A percentile compares a stretch with the other conserved stretches of the same genome.
Conservation (phyloP, 1,140 invertebrate species). For the Drosophila azteca region DNA sequence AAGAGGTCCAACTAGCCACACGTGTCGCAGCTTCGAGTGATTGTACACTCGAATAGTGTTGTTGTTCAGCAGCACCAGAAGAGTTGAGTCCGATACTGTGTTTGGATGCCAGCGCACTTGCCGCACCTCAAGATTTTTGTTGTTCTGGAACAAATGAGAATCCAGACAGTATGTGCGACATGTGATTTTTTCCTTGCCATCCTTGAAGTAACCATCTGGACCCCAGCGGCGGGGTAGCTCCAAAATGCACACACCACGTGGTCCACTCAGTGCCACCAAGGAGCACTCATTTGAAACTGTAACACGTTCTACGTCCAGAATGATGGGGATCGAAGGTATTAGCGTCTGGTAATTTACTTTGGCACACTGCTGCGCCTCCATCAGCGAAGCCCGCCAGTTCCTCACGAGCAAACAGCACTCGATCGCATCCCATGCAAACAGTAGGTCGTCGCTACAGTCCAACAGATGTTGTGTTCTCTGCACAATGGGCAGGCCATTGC, state of each 20-base stretch:
- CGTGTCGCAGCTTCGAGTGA: conserved; percentile 71
- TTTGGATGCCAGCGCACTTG: conserved; percentile 93
- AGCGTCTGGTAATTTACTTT: conserved; percentile 67
- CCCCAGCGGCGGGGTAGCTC: conserved; percentile 84
- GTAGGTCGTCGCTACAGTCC: conserved; percentile 79
- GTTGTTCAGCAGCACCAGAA: conserved; percentile 92
- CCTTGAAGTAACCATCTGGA: conserved; percentile 72
- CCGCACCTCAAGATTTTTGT: conserved; percentile 86
- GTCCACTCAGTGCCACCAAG: conserved; percentile 74
- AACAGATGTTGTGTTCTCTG: conserved; percentile 72
- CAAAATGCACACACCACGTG: conserved; percentile 77
- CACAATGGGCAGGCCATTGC: conserved; percentile 53
- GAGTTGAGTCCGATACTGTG: conserved; percentile 89
- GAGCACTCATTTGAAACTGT: conserved; percentile 78
- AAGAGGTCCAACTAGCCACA: conserved; percentile 80
- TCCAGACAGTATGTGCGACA: conserved; percentile 86
- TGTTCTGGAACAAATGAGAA: conserved; percentile 86
- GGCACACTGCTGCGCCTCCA: conserved; percentile 23
- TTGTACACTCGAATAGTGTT: conserved; percentile 89
- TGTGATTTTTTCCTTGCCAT: conserved; percentile 68
- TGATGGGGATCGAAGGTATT: conserved; percentile 68
- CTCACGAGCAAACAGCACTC: conserved; percentile 60
- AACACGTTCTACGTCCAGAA: conserved; percentile 81
- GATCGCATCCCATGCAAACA: conserved; percentile 73
- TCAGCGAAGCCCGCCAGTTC: conserved; percentile 70